Evolutionary conservation across 2,113 vertebrate species (phyloP).

Genomic region (Stigmatopora argus): DNA sequence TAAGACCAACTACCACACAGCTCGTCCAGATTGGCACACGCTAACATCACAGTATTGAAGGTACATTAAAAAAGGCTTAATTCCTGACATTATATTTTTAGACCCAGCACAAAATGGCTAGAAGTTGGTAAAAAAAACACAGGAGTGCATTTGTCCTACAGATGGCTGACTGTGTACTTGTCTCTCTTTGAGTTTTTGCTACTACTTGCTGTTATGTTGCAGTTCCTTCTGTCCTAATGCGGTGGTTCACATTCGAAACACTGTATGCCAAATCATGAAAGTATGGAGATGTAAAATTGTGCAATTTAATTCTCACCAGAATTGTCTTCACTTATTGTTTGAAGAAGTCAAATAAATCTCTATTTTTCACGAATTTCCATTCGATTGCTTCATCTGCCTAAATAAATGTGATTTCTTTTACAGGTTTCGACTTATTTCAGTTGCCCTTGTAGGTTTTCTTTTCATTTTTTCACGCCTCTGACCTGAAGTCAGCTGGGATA

Average conservation of each 20-base stretch:
- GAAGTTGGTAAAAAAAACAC: not conserved
- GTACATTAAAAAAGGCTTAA: not conserved
- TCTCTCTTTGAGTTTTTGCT: too few relatives aligned
- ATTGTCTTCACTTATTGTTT: constrained; percentile 23
- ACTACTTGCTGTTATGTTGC: too few relatives aligned
- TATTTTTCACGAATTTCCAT: constrained; percentile 53
- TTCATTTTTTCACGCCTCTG: too few relatives aligned
- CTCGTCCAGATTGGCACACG: constrained; percentile 6
- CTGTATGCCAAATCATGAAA: not conserved
- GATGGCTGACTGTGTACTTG: too few relatives aligned
- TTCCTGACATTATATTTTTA: constrained; percentile 17
- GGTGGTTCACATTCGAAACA: constrained; percentile 10
- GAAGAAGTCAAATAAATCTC: constrained; percentile 47
- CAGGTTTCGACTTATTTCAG: too few relatives aligned
- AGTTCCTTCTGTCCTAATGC: constrained; percentile 29
- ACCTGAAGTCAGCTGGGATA: too few relatives aligned
- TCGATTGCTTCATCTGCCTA: not conserved
- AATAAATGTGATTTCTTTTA: too few relatives aligned
- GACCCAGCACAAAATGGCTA: not conserved
- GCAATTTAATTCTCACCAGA: constrained; percentile 10
- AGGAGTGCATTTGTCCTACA: too few relatives aligned
- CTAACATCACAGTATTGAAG: not conserved
- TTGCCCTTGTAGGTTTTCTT: too few relatives aligned
- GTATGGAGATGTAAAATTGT: constrained; percentile 1
- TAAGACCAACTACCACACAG: constrained; percentile 56